These are phyloP conservation scores for Dicyrtomina minuta DNA, from an alignment of 2,888 invertebrate genomes.

Conservation along the genomic window DNA sequence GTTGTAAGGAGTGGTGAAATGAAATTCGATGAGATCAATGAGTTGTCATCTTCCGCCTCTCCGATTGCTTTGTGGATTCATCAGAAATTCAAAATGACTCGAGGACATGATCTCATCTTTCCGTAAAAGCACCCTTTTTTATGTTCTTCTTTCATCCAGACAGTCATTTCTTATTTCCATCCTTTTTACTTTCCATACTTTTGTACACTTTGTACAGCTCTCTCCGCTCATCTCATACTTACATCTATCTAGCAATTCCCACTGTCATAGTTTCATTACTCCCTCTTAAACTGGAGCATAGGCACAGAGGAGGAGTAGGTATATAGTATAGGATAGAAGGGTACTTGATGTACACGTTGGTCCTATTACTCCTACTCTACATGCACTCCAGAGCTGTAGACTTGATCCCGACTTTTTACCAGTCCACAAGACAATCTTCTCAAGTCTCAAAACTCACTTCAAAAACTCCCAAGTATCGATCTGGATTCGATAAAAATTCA, in stretches of 20 bases:
- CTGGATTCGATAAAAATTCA: slow-evolving; percentile 32
- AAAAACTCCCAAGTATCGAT: slow-evolving; percentile 27
- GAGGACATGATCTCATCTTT: slow-evolving; percentile 46
- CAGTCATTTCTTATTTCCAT: slow-evolving; percentile 33
- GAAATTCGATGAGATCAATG: slow-evolving; percentile 53
- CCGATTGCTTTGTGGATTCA: slow-evolving; percentile 35
- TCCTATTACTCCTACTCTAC: neutral
- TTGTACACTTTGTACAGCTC: slow-evolving; percentile 9
- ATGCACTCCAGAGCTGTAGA: no score
- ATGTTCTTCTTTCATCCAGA: slow-evolving; percentile 43
- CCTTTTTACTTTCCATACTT: slow-evolving; percentile 22
- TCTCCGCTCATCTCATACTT: neutral
- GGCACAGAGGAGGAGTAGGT: neutral
- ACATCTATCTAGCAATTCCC: slow-evolving; percentile 1
- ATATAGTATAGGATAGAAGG: neutral
- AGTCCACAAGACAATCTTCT: neutral
- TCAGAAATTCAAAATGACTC: slow-evolving; percentile 52
- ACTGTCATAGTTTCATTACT: slow-evolving; percentile 1
- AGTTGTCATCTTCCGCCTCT: slow-evolving; percentile 40
- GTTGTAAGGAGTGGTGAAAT: slow-evolving; percentile 34
- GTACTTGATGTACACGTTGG: no score
- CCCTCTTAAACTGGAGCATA: neutral
- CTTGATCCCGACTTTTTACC: neutral
- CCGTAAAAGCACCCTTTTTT: slow-evolving; percentile 46
- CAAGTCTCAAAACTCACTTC: slow-evolving; percentile 9